Percentiles rank a stretch among this genome's conserved stretches.
Conservation (phyloP, 2,797 vertebrate species). For the Mallotus villosus region DNA sequence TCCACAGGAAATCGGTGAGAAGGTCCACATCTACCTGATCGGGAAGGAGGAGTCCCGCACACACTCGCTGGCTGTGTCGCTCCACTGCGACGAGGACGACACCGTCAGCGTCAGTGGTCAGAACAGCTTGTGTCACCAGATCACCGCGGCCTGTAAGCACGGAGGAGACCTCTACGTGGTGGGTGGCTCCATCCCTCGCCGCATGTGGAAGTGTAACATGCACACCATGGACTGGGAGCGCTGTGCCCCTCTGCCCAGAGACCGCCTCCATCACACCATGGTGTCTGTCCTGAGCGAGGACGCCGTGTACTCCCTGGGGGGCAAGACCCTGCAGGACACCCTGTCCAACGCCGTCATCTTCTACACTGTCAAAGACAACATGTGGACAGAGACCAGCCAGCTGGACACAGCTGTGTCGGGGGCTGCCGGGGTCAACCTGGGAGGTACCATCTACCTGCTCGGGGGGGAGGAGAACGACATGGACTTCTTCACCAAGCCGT, state of each 20-base stretch:
- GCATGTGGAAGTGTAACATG: slow-evolving; percentile 99
- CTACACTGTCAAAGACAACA: slow-evolving; percentile 93
- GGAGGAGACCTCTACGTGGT: slow-evolving; percentile 94
- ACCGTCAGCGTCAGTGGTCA: slow-evolving; percentile 94
- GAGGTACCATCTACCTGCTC: slow-evolving; percentile 92
- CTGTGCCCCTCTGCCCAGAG: slow-evolving; percentile 93
- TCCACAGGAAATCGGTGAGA: slow-evolving; percentile 93
- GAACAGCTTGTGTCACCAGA: slow-evolving; percentile 97
- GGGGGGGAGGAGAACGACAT: slow-evolving; percentile 98
- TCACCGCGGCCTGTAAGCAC: slow-evolving; percentile 97
- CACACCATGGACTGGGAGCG: slow-evolving; percentile 99
- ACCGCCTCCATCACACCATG: slow-evolving; percentile 95
- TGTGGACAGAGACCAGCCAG: slow-evolving; percentile 96
- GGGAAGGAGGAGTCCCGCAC: slow-evolving; percentile 95
- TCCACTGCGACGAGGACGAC: slow-evolving; percentile 94
- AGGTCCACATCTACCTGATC: slow-evolving; percentile 97
- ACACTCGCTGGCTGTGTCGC: slow-evolving; percentile 92
- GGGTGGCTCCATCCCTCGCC: slow-evolving; percentile 94
- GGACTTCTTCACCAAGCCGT: slow-evolving; percentile 98
- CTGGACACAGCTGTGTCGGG: slow-evolving; percentile 94
- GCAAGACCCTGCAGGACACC: slow-evolving; percentile 94
- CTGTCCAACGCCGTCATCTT: slow-evolving; percentile 95
- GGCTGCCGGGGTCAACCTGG: slow-evolving; percentile 93
- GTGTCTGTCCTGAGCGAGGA: slow-evolving; percentile 90
- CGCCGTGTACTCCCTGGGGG: slow-evolving; percentile 93